phyloP scores from a whole-genome alignment of 1,140 invertebrate genomes.

The Phymorhynchus buccinoides region DNA sequence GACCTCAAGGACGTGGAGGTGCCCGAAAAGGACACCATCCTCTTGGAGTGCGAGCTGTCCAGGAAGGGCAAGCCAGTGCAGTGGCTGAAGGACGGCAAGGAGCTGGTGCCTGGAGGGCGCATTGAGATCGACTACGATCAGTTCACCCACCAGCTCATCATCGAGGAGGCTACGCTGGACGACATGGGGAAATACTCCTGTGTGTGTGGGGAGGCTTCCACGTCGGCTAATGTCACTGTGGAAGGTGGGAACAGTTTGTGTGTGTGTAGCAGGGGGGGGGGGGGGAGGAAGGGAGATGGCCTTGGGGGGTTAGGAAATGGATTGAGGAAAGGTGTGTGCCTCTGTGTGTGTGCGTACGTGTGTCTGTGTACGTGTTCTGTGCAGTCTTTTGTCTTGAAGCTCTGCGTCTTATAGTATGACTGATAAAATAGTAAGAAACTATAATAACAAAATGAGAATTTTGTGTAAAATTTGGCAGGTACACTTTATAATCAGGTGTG shows the following conservation, averaged over 20 bases:
- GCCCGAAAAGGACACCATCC: slow-evolving; percentile 61
- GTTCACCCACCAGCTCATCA: slow-evolving; percentile 64
- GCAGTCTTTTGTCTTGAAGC: too few relatives aligned
- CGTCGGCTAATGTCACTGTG: slow-evolving; percentile 62
- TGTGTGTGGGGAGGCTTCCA: slow-evolving; percentile 63
- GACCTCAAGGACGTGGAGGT: slow-evolving; percentile 59
- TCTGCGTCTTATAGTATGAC: too few relatives aligned
- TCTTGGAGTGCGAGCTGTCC: slow-evolving; percentile 68
- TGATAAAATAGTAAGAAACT: too few relatives aligned
- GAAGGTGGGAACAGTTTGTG: slow-evolving; percentile 57
- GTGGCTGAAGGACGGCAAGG: slow-evolving; percentile 80
- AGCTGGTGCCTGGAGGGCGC: slow-evolving; percentile 78
- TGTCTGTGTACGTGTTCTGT: too few relatives aligned
- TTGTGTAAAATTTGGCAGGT: too few relatives aligned
- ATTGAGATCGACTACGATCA: slow-evolving; percentile 77
- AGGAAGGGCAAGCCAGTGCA: slow-evolving; percentile 65
- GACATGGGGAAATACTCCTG: slow-evolving; percentile 66
- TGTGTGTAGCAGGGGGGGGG: too few relatives aligned
- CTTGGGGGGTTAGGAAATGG: too few relatives aligned
- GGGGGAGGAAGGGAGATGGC: too few relatives aligned
- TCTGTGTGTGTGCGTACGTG: too few relatives aligned
- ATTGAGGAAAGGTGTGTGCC: too few relatives aligned
- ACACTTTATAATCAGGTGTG: too few relatives aligned
- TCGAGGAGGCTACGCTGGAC: slow-evolving; percentile 61
- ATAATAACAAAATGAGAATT: too few relatives aligned